These are phyloP conservation scores for Eolophus roseicapilla DNA, from an alignment of 2,113 vertebrate species.

Conservation along the genomic window DNA sequence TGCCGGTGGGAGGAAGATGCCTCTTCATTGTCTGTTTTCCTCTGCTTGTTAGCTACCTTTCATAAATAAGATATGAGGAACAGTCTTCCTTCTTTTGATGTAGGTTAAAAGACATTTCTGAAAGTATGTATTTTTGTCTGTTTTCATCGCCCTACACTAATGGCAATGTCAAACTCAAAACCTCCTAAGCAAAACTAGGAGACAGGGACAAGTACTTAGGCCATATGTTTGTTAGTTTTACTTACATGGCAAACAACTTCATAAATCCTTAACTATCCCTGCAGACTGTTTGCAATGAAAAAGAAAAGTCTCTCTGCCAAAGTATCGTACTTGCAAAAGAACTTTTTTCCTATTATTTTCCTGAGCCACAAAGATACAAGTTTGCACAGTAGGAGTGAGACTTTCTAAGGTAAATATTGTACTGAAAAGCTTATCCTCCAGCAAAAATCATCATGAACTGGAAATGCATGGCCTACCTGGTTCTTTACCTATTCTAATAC, in stretches of 20 bases:
- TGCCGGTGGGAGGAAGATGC: not conserved
- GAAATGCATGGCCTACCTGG: not conserved
- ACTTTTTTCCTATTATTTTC: not conserved
- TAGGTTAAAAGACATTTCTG: not conserved
- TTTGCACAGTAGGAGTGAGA: not conserved
- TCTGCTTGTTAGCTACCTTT: constrained; percentile 9
- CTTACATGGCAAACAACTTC: not conserved
- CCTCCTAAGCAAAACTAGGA: not conserved
- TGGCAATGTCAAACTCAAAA: not conserved
- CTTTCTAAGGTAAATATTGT: not conserved
- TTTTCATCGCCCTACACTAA: not conserved
- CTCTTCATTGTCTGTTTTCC: not conserved
- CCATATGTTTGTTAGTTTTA: not conserved
- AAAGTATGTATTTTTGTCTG: not conserved
- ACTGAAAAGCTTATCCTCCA: not conserved
- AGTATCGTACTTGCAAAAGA: not conserved
- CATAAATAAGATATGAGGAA: constrained; percentile 37
- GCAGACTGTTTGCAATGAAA: not conserved
- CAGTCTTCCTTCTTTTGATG: not conserved
- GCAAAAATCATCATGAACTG: not conserved
- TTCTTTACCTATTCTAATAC: not conserved
- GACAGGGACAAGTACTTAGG: not conserved
- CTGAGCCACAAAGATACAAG: not conserved
- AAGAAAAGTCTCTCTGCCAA: not conserved
- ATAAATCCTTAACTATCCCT: not conserved